Base-by-base conservation (phyloP, 2,888 invertebrate genomes). In the Cremastinae sp. region DNA sequence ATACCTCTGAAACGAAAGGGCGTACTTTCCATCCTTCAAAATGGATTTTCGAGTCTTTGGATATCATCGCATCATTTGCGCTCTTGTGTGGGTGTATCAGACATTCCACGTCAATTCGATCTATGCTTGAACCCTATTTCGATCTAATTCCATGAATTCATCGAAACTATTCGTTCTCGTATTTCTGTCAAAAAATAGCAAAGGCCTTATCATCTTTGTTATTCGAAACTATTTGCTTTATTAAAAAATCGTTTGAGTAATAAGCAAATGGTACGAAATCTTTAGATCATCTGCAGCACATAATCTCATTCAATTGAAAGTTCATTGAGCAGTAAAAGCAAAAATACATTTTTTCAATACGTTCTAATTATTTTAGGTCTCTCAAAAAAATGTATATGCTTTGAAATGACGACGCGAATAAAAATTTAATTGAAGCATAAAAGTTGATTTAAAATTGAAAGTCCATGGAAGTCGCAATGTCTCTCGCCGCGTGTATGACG, bases 401-500 rank as follows among this genome's bases (percentile, higher is more conserved):
- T n/a, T n/a, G n/a, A n/a, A n/a, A n/a, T n/a, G n/a, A n/a, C n/a
- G n/a, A n/a, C n/a, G n/a, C n/a, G n/a, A n/a, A n/a, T n/a, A n/a
- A n/a, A n/a, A n/a, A n/a, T n/a, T n/a, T n/a, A 22, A 22, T 20
- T n/a, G 20, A 53, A 22, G 18, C n/a, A 5, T 49, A 10, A 12
- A 43, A n/a, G n/a, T 22, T 22, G 22, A 22, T 49, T 53, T 22
- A 9, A 22, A 51, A 22, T 41, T 39, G 45, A 20, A 7, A 47
- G 51, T 70, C 14, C 16, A 61, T 70, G 47, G 74, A 35, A 22
- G 45, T 28, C 59, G 66, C 51, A 22, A 49, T 39, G 66, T 66
- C 65, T 68, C 66, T 66, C 62, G 58, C 37, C 71, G 71, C 2
- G 28, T 28, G 28, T 71, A 72, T 71, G 66, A 75, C 62, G 75